Base-by-base conservation (phyloP, 1,140 invertebrate genomes). In the Drosophila kohkoa region DNA sequence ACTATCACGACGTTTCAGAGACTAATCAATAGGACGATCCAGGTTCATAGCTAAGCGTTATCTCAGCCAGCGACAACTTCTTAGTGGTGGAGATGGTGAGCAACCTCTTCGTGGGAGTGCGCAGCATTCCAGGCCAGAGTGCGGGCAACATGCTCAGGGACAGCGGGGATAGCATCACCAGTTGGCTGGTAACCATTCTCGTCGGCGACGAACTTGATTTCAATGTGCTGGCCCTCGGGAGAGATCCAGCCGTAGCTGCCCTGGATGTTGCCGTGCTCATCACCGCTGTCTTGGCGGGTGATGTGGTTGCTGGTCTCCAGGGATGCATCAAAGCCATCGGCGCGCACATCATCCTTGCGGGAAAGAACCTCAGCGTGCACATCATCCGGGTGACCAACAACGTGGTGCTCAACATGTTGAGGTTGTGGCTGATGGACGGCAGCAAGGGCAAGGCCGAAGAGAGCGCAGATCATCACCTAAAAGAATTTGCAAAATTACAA, bases 221-320 rank as follows among this genome's bases (percentile, higher is more conserved):
- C 74, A 43, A 94, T 91, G 1, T 85, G 93, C 64, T 87, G 81
- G 11, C 93, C 93, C 77, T 93, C 93, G 48, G 88, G 88, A 5
- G 87, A 86, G 15, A 85, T 60, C 78, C 78, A 92, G 52, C 77
- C 67, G 52, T 68, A 90, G 20, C 35, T 54, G 16, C 91, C 91
- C 2, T 92, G 68, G 3, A 85, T 77, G 70, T 91, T 88, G 15
- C 85, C 89, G 35, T 90, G 77, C 8, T 46, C 75, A 77, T 90
- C 81, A n/a, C 94, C 94, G 54, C 82, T 88, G 32, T 94, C 94
- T 30, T 93, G 89, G n/a, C 93, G 93, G 15, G 92, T 86, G 60
- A 95, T 94, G 13, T 95, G 94, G 79, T 95, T 94, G 32, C 91
- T 94, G 45, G 94, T 94, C 68, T 94, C 90, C 79, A 95, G 94